Percentiles rank a stretch among this genome's conserved stretches.
Evolutionary conservation across 2,113 vertebrate species (phyloP).

Genomic region (Phylloscopus trochilus): DNA sequence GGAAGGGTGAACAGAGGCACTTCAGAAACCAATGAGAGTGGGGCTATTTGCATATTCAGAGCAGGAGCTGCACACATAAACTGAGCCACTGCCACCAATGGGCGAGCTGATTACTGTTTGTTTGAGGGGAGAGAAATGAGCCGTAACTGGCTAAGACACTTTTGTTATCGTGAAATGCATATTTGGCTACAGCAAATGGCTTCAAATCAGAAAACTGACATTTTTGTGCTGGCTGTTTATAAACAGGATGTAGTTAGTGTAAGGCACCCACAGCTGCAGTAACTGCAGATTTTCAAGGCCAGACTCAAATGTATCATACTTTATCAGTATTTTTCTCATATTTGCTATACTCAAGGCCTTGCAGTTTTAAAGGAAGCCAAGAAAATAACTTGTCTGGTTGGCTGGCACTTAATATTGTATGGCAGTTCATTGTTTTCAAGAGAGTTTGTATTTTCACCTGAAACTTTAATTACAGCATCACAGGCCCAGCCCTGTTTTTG

Average conservation of each 20-base stretch:
- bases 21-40: neutral
- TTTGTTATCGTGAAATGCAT: neutral
- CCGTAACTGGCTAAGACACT: neutral
- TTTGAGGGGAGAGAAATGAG: neutral
- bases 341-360: conserved; percentile 28
- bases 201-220: conserved; percentile 39
- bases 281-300: conserved; percentile 41
- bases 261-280: conserved; percentile 29
- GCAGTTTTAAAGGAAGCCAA: neutral
- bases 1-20: neutral
- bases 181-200: conserved; percentile 49
- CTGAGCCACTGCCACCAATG: neutral
- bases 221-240: conserved; percentile 61
- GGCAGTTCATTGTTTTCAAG: conserved; percentile 15
- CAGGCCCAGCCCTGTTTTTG: neutral
- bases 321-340: conserved; percentile 19
- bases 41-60: neutral
- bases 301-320: neutral
- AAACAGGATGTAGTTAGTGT: conserved; percentile 30
- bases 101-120: neutral
- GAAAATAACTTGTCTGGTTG: conserved; percentile 8
- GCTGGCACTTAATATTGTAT: neutral
- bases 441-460: neutral
- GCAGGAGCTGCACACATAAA: neutral
- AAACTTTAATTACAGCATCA: conserved; percentile 4